Evolutionary conservation across 2,797 vertebrate species (phyloP).

Genomic region (Gymnodraco acuticeps): DNA sequence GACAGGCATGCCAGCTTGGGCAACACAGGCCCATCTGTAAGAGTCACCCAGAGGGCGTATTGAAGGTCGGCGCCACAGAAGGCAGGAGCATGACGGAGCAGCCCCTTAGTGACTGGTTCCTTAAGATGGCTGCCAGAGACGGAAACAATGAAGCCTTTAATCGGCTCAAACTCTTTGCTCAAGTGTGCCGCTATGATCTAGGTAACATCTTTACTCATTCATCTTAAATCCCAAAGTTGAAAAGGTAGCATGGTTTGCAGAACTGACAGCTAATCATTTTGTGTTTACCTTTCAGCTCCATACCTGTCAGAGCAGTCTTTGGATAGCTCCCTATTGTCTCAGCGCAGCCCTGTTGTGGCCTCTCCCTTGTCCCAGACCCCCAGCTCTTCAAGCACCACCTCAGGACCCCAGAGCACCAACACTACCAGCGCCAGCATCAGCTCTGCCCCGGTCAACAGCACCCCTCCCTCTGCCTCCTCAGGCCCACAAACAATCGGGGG

Average conservation of each 20-base stretch:
- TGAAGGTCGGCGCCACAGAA: constrained; percentile 91
- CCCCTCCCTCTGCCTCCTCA: constrained; percentile 84
- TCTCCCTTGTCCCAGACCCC: constrained; percentile 84
- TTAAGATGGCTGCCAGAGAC: constrained; percentile 89
- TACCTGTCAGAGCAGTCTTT: constrained; percentile 95
- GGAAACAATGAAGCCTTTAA: constrained; percentile 93
- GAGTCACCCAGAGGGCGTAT: constrained; percentile 92
- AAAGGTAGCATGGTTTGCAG: background rate
- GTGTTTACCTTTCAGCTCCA: constrained; percentile 87
- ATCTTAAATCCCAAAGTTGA: constrained; percentile 16
- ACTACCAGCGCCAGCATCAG: constrained; percentile 80
- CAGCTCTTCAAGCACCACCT: constrained; percentile 73
- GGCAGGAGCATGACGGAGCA: constrained; percentile 93
- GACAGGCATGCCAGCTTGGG: constrained; percentile 95
- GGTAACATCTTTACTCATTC: constrained; percentile 81
- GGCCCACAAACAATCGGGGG: constrained; percentile 81
- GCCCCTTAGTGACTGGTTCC: constrained; percentile 96
- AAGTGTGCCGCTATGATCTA: constrained; percentile 97
- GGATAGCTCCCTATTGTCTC: constrained; percentile 94
- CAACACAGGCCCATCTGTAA: constrained; percentile 98
- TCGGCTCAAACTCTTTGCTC: constrained; percentile 96
- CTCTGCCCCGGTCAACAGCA: constrained; percentile 86
- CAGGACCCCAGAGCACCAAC: constrained; percentile 85
- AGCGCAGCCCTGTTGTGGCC: constrained; percentile 88
- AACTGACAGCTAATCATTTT: background rate